Percentiles rank a stretch among this genome's conserved stretches.
Conservation (phyloP, 2,113 vertebrate genomes). For the Euleptes europaea region DNA sequence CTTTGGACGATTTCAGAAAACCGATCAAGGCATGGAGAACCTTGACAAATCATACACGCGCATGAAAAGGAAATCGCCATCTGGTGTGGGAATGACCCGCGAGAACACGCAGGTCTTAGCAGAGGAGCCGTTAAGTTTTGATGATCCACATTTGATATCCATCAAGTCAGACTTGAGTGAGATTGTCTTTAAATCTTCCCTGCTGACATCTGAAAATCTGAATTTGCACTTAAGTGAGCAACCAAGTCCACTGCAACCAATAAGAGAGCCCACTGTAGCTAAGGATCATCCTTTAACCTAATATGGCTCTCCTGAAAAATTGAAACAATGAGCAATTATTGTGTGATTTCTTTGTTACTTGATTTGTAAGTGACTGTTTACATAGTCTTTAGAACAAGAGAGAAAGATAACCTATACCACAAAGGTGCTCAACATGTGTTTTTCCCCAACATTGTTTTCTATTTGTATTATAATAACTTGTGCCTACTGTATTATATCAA, state of each 20-base stretch:
- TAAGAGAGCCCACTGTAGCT: slow-evolving; percentile 59
- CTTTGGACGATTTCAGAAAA: slow-evolving; percentile 94
- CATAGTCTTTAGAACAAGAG: slow-evolving; percentile 72
- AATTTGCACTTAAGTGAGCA: slow-evolving; percentile 72
- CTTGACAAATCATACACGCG: slow-evolving; percentile 90
- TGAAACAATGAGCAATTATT: slow-evolving; percentile 61
- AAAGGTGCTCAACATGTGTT: slow-evolving; percentile 87
- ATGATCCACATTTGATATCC: slow-evolving; percentile 82
- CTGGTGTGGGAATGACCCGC: slow-evolving; percentile 87
- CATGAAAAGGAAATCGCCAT: slow-evolving; percentile 93
- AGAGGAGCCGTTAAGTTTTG: slow-evolving; percentile 79
- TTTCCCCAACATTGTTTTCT: slow-evolving; percentile 75
- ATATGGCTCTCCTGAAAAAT: slow-evolving; percentile 39
- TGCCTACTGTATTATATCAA: slow-evolving; percentile 78
- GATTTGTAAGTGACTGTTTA: slow-evolving; percentile 75
- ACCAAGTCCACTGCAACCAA: slow-evolving; percentile 61
- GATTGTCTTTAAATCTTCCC: slow-evolving; percentile 80
- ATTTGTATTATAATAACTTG: slow-evolving; percentile 77
- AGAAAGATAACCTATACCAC: slow-evolving; percentile 64
- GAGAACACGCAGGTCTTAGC: slow-evolving; percentile 85
- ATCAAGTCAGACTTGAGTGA: slow-evolving; percentile 84
- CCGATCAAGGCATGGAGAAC: slow-evolving; percentile 90
- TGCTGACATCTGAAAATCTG: slow-evolving; percentile 78
- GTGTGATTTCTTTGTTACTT: slow-evolving; percentile 67
- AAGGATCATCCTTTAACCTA: slow-evolving; percentile 69